These are phyloP conservation scores for Acleris literana DNA, from an alignment of 2,888 invertebrate genomes.

Conservation along the genomic window DNA sequence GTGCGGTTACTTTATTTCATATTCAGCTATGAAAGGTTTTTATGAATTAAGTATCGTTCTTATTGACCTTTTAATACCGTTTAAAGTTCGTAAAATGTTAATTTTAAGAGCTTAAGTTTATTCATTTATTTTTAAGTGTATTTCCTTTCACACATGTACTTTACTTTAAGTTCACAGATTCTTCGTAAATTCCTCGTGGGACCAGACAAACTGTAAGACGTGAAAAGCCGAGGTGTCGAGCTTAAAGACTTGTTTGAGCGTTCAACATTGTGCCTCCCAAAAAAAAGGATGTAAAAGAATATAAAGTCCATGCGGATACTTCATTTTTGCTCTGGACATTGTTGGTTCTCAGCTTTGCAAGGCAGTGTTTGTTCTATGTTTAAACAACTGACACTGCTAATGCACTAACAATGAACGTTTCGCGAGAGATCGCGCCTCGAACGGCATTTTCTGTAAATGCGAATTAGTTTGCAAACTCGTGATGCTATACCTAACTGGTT, in stretches of 20 bases:
- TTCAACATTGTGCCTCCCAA: too few relatives aligned
- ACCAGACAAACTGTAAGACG: constrained; percentile 63
- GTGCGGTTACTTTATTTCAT: constrained; percentile 31
- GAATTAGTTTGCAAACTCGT: constrained; percentile 26
- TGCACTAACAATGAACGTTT: constrained; percentile 55
- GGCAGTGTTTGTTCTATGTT: constrained; percentile 59
- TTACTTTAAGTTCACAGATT: constrained; percentile 53
- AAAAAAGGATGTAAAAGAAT: too few relatives aligned
- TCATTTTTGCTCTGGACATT: constrained; percentile 16
- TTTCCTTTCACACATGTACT: background rate
- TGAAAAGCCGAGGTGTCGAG: constrained; percentile 72
- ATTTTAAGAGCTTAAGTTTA: constrained; percentile 7
- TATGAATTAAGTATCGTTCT: constrained; percentile 29
- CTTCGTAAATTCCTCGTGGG: constrained; percentile 54
- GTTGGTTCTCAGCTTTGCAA: constrained; percentile 67
- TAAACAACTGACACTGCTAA: constrained; percentile 70
- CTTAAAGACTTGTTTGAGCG: constrained; percentile 68
- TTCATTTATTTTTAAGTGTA: constrained; percentile 8
- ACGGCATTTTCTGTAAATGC: constrained; percentile 15
- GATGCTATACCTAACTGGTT: constrained; percentile 8
- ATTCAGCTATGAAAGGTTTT: constrained; percentile 10
- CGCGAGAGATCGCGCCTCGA: constrained; percentile 8
- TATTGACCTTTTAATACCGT: constrained; percentile 27
- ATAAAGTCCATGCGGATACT: too few relatives aligned
- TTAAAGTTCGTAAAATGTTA: constrained; percentile 26